Base-by-base conservation (phyloP, 2,113 vertebrate species). In the Sapayoa aenigma region DNA sequence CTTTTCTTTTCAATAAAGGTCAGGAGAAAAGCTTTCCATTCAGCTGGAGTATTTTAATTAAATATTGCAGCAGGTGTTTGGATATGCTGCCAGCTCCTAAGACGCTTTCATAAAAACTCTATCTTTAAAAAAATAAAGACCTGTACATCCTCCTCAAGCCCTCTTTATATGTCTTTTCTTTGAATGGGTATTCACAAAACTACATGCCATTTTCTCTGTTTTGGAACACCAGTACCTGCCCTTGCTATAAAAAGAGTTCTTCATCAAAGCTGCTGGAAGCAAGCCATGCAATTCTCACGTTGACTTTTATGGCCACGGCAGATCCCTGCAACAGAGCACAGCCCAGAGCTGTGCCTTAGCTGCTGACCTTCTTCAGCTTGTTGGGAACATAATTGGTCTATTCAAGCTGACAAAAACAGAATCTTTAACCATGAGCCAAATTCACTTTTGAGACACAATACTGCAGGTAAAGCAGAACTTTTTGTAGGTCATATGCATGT, bases 11-110 rank as follows among this genome's bases (percentile, higher is more conserved):
- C 71, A 85, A 93, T 49, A 91, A 95, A 95, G 90, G 95, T 95
- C 92, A 95, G 44, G 50, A 89, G 46, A 46, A 91, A 91, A 85
- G 82, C 78, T 80, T 91, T 79, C 53, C 39, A 76, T 94, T 95
- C 87, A 93, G 78, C 82, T 83, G 41, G 27, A 90, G 58, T 80
- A 87, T 85, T 96, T 91, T 90, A 92, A 95, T 96, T 94, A 96
- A 95, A 94, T n/a, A 92, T 30, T 95, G 85, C 82, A 95, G 90
- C 94, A 96, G 94, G 90, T 94, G 85, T 90, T 85, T 90, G 49
- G 46, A 87, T 92, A 87, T 6, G 41, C 71, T 95, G 90, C 88
- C 90, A 95, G 60, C 67, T 88, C 74, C 75, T 62, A 33, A 95
- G 93, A 95, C 82, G 56, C 71, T 65, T 76, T 46, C 53, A 90